Base-by-base conservation (phyloP, 2,888 invertebrate species). In the Xanthostigma xanthostigma region DNA sequence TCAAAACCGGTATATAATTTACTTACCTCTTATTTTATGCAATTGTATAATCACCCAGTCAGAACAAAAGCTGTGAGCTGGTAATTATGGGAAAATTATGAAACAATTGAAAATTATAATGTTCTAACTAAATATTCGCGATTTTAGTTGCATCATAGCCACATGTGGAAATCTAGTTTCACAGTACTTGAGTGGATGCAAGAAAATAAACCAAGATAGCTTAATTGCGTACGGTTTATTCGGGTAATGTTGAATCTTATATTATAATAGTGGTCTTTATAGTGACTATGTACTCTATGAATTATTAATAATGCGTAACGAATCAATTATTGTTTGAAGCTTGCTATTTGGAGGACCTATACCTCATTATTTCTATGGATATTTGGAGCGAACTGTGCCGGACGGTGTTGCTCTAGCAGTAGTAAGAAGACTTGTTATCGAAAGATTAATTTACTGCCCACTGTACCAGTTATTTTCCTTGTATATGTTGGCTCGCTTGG, bases 51-150 rank as follows among this genome's bases (percentile, higher is more conserved):
- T 52, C 76, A 81, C 66, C 88, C 88, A 0, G 71, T 88, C 47
- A 78, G 76, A 62, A 89, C 88, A 2, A 86, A 86, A 71, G 79
- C 85, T 37, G 67, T 88, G 46, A 85, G 84, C 50, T 84, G 86
- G 88, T 87, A 72, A 71, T 67, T 55, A 47, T 50, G 47, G 36
- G 37, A 35, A 17, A 41, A 34, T 11, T 41, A 42, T 37, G 35
- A 3, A 41, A 39, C 36, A 48, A 41, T 36, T 49, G 14, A 40
- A 48, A 46, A 41, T 42, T 9, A n/a, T 39, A 38, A 34, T 40
- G 34, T 38, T 34, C 39, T 35, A 40, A 45, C 14, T 44, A 49
- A 40, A 55, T 43, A 12, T 51, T 50, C 39, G 55, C 47, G 41
- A 54, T 67, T 76, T 55, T 63, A 88, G 88, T 59, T 82, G 81